Conservation (phyloP, 2,113 vertebrate genomes). For the Dicentrarchus labrax region DNA sequence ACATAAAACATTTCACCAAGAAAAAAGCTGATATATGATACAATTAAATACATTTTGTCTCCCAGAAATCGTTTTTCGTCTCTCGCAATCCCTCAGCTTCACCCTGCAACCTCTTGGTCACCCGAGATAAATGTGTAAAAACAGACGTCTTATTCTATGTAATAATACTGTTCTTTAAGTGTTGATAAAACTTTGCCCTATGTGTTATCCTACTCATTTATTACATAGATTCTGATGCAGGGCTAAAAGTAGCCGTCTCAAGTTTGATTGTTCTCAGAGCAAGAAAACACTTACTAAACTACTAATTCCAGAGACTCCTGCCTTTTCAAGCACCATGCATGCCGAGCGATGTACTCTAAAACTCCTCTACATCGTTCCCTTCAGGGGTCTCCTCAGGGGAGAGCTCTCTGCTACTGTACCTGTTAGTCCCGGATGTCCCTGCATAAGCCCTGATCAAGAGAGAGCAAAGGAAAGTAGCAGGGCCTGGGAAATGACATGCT, state of each 20-base stretch:
- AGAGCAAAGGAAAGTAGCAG: slow-evolving; percentile 2
- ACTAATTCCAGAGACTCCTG: not conserved
- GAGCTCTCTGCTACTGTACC: slow-evolving; percentile 21
- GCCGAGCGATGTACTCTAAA: not conserved
- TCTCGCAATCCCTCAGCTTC: not conserved
- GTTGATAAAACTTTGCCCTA: not conserved
- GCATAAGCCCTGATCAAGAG: not conserved
- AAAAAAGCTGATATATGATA: not conserved
- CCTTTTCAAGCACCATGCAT: not conserved
- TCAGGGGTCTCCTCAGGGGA: not conserved
- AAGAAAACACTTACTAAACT: not conserved
- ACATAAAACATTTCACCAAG: not conserved
- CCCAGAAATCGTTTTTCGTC: not conserved
- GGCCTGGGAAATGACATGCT: slow-evolving; percentile 36
- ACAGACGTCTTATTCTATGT: not conserved
- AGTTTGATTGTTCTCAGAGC: not conserved
- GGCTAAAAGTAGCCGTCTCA: not conserved
- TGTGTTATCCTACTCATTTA: not conserved
- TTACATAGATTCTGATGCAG: not conserved
- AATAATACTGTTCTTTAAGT: too few relatives aligned
- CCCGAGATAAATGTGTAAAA: not conserved
- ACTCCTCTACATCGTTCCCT: not conserved
- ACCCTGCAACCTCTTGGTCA: not conserved
- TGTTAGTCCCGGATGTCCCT: slow-evolving; percentile 16
- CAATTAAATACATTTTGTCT: not conserved